Percentiles rank a stretch among this genome's conserved stretches.
phyloP scores from a whole-genome alignment of 1,140 invertebrate species.

The Eriosoma lanigerum region DNA sequence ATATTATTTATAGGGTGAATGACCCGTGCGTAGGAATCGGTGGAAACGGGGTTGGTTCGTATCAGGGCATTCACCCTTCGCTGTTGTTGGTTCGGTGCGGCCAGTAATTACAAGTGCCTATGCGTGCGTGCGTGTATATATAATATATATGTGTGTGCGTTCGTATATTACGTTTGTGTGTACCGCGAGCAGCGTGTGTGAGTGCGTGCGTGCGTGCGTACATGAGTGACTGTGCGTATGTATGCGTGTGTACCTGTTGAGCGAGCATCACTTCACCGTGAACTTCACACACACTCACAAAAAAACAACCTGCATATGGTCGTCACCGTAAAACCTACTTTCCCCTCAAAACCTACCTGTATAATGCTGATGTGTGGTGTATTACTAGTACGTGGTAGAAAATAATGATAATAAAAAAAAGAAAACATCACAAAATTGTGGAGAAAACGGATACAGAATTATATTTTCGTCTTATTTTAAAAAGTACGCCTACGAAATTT shows the following conservation, averaged over 20 bases:
- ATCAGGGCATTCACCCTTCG: constrained; percentile 49
- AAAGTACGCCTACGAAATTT: not conserved
- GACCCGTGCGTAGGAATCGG: constrained; percentile 48
- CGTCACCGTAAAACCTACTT: constrained; percentile 52
- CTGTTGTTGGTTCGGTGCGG: constrained; percentile 47
- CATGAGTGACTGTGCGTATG: not conserved
- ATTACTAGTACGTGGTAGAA: constrained; percentile 8
- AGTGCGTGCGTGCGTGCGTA: not conserved
- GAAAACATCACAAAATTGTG: constrained; percentile 32
- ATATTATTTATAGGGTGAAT: constrained; percentile 51
- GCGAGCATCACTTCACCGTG: constrained; percentile 51
- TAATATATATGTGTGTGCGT: not conserved
- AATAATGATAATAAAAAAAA: constrained; percentile 28
- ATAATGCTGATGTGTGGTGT: not conserved
- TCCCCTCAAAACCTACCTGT: constrained; percentile 37
- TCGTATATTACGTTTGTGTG: not conserved
- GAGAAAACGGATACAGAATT: not conserved
- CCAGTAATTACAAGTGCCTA: constrained; percentile 50
- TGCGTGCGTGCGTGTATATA: constrained; percentile 14
- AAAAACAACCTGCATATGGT: constrained; percentile 51
- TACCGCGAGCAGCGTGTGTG: not conserved
- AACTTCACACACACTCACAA: constrained; percentile 38
- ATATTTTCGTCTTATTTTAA: not conserved
- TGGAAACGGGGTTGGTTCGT: constrained; percentile 51
- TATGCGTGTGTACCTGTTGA: constrained; percentile 41